Percentiles rank a stretch among this genome's conserved stretches.
These are phyloP conservation scores for Mellilla xanthometata DNA, from an alignment of 2,888 invertebrate species.

Conservation along the genomic window DNA sequence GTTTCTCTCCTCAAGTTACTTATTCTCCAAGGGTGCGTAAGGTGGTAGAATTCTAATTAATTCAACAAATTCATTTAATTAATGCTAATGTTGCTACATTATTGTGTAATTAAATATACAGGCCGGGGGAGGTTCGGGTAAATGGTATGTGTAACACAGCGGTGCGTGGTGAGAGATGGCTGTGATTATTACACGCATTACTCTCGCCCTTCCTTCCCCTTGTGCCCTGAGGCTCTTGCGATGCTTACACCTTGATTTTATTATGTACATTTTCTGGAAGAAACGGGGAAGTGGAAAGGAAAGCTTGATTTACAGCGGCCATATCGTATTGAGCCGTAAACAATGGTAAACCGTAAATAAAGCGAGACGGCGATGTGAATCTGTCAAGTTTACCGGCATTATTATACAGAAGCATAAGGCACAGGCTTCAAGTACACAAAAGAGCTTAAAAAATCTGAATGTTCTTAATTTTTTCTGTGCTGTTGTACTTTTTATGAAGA, in stretches of 20 bases:
- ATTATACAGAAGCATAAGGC: slow-evolving; percentile 2
- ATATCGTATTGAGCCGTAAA: slow-evolving; percentile 24
- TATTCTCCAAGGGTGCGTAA: slow-evolving; percentile 23
- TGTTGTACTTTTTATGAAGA: background rate
- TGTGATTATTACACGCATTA: slow-evolving; percentile 73
- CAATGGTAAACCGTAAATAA: slow-evolving; percentile 18
- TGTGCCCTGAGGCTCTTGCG: slow-evolving; percentile 36
- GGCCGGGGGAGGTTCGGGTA: slow-evolving; percentile 48
- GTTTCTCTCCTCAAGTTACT: too few species aligned
- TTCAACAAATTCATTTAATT: slow-evolving; percentile 52
- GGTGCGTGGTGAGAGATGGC: slow-evolving; percentile 58
- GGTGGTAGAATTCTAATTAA: slow-evolving; percentile 38
- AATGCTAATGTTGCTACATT: slow-evolving; percentile 61
- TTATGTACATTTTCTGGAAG: slow-evolving; percentile 26
- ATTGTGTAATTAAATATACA: slow-evolving; percentile 61
- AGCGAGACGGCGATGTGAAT: slow-evolving; percentile 10
- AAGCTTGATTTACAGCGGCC: slow-evolving; percentile 20
- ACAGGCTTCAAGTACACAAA: background rate
- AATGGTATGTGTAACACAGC: slow-evolving; percentile 55
- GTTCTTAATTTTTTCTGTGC: background rate
- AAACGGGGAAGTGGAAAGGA: slow-evolving; percentile 15
- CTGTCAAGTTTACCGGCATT: slow-evolving; percentile 8
- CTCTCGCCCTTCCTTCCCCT: slow-evolving; percentile 45
- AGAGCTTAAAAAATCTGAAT: background rate
- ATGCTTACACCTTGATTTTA: slow-evolving; percentile 50